Evolutionary conservation across 2,888 invertebrate species (phyloP), one percentile per base, ranked within the genome.

Genomic region (Melanchra persicariae): DNA sequence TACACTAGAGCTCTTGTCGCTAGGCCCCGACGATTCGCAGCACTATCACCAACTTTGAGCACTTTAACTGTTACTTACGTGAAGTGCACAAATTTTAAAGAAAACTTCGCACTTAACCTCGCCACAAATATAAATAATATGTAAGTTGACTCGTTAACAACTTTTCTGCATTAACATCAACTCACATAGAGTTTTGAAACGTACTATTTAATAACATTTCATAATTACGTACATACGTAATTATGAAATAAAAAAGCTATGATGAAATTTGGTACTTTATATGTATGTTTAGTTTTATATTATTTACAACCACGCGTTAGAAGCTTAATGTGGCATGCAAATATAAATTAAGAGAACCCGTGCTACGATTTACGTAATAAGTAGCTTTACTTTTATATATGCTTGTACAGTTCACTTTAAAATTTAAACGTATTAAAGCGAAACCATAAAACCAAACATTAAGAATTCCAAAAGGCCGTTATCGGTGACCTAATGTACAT

Each of bases 51-150:
- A 77, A 77, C 55, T 77, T 77, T 57, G 17, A 77, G 51, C 55
- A 74, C 78, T 77, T 57, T 51, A 68, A 77, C 77, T 52, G 68
- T 55, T 67, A 59, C 54, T 62, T 63, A 61, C 7, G 61, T 55
- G 64, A 74, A 78, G 61, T 54, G 77, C 78, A 74, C 74, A 59
- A 54, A 78, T 70, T 78, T 74, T 55, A 74, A 74, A 74, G 78
- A 62, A 69, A 74, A 78, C 78, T 74, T 78, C 49, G 30, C 49
- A 78, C 78, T 74, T 65, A 65, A 52, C 60, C 40, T 34, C 43
- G n/a, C 62, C 43, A 51, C 58, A 69, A 78, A 78, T 78, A 74
- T 61, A 74, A 77, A 78, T 78, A 70, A 70, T 78, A 70, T 65
- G 69, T 54, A n/a, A 61, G 64, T 62, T 59, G 59, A 74, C 60